Base-by-base conservation (phyloP, 2,113 vertebrate genomes). In the Centropristis striata region DNA sequence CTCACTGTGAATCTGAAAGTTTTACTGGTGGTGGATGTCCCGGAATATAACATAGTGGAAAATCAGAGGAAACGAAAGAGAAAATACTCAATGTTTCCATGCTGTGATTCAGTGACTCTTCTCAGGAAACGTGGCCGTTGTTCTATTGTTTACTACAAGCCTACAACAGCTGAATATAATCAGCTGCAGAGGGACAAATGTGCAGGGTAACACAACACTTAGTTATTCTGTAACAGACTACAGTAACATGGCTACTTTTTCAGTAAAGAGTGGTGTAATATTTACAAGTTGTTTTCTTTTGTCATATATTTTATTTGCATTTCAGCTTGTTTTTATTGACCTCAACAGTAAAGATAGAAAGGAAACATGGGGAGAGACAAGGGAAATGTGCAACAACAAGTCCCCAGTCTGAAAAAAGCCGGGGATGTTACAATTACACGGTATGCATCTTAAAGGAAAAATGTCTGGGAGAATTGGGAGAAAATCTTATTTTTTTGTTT, bases 151-250 rank as follows among this genome's bases (percentile, higher is more conserved):
- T 60, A 51, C 20, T 1, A 55, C 1, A 1, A 58, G 6, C 2
- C 14, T 28, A 37, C 61, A 42, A 47, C 65, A 71, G 71, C 61
- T 76, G 71, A 78, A 32, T 46, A 27, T 14, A 49, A 78, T 84
- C 59, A 69, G 70, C 59, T 51, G n/a, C 58, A 55, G 15, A 42
- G 50, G 12, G 57, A 80, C 59, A 63, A 42, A n/a, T 42, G 18
- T 41, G 18, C 15, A 42, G 69, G 23, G 16, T 6, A 7, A 16
- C 46, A 53, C 25, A 57, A 36, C 3, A 37, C 6, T 53, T 28
- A 21, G 39, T 32, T 55, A 51, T 50, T 37, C 59, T 32, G 41
- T 13, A 55, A 57, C 20, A 25, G 37, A 20, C 11, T 32, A 32
- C 32, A 32, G 32, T 32, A 32, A 32, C 32, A 32, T 3, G 32